These are phyloP conservation scores for Phylloscopus trochilus DNA, from an alignment of 2,113 vertebrate species.

Conservation along the genomic window DNA sequence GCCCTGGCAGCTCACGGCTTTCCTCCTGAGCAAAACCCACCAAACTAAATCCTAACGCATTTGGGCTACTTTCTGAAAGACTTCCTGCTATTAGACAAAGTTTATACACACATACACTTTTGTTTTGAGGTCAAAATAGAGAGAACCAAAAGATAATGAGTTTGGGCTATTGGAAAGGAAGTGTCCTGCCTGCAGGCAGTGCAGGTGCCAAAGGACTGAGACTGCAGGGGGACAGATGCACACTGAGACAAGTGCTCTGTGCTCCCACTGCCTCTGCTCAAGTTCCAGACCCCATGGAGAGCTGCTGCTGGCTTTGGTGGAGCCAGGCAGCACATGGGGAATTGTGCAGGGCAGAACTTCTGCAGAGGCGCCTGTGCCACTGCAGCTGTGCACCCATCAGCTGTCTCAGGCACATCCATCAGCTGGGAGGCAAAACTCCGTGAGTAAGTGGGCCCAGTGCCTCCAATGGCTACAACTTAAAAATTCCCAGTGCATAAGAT, in stretches of 20 bases:
- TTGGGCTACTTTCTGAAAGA: neutral
- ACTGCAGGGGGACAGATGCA: neutral
- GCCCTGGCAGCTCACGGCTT: neutral
- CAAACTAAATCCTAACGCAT: neutral
- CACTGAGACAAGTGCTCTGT: neutral
- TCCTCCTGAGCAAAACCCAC: neutral
- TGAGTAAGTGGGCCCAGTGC: neutral
- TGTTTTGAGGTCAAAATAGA: neutral
- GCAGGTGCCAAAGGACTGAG: neutral
- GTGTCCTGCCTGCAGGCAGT: neutral
- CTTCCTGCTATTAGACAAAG: neutral
- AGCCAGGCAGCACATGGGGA: rapidly evolving
- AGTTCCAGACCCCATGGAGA: rapidly evolving
- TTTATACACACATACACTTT: neutral
- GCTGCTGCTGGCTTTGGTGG: neutral
- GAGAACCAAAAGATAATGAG: neutral
- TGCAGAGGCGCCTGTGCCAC: neutral
- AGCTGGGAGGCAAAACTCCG: neutral
- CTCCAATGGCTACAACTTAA: neutral
- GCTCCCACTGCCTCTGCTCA: neutral
- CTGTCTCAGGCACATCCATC: rapidly evolving
- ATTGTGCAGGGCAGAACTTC: neutral
- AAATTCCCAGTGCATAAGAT: neutral
- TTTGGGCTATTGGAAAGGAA: neutral
- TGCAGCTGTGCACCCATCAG: neutral